Evolutionary conservation across 2,888 invertebrate species (phyloP), one percentile per base, ranked within the genome.

Genomic region (Marasmarcha lunaedactyla): DNA sequence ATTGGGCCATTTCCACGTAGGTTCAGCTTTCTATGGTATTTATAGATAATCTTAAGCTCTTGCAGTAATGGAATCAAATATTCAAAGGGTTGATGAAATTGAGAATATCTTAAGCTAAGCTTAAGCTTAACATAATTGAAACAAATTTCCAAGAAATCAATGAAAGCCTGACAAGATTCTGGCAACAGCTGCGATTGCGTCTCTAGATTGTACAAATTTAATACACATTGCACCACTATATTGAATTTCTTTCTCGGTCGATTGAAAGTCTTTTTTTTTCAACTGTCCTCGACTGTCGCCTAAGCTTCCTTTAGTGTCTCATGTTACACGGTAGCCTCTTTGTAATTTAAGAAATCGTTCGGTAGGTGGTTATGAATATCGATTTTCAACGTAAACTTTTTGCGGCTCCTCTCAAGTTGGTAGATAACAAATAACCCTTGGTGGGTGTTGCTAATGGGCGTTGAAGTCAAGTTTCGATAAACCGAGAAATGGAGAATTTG

Each of bases 291-390:
- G 60, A 69, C 68, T 74, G 76, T 81, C 79, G 72, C 76, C 63
- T 71, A 68, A 68, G 73, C 71, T 74, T 72, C 71, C 72, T 69
- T 71, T 58, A 57, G 58, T 50, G 47, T 70, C 71, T 83, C 79
- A 48, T 59, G 67, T 83, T 83, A 71, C 83, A 74, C 65, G 70
- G 81, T 78, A 78, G 79, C 69, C 56, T 70, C 73, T 73, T 71
- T 71, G 30, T 30, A 30, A 30, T 30, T 30, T 30, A 30, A 30
- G 30, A 30, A 11, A 30, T 9, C 7, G 20, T 20, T 20, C 30
- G 30, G 30, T 30, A 30, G 30, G 30, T 30, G 30, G 30, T 30
- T 30, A 30, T 30, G 30, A 30, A 30, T 65, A 67, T 73, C 67
- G 57, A 57, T 60, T 69, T 71, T 30, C 30, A 30, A 30, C 2